A percentile compares a stretch with the other conserved stretches of the same genome.
These are phyloP conservation scores for Laticauda laticaudata DNA, from an alignment of 2,113 vertebrate genomes.

Conservation along the genomic window DNA sequence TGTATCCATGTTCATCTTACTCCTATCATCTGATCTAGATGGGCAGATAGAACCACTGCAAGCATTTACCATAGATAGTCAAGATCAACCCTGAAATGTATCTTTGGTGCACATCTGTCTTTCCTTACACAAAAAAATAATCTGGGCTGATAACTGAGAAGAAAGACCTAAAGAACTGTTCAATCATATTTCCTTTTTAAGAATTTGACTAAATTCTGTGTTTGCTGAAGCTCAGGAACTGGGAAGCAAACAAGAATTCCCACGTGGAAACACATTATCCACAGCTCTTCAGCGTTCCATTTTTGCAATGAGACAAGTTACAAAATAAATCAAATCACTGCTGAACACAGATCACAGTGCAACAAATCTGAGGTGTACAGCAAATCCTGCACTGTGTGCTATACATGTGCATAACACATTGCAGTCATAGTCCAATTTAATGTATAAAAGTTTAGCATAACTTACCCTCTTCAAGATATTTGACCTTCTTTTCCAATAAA, in stretches of 20 bases:
- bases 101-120: not conserved
- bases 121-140: not conserved
- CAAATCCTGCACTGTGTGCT: not conserved
- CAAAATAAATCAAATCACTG: not conserved
- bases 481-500: constrained; percentile 58
- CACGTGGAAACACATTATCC: not conserved
- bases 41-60: not conserved
- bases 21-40: not conserved
- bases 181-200: not conserved
- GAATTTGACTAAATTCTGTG: not conserved
- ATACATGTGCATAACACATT: not conserved
- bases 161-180: not conserved
- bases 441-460: not conserved
- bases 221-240: not conserved
- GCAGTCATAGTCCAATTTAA: not conserved
- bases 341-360: not conserved
- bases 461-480: constrained; percentile 67
- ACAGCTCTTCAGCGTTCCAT: not conserved
- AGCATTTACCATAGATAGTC: not conserved
- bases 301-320: not conserved
- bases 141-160: not conserved
- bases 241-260: not conserved
- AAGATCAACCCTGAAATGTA: not conserved
- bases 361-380: not conserved
- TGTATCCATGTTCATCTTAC: not conserved